Base-by-base conservation (phyloP, 1,140 invertebrate species). In the Marisa cornuarietis region DNA sequence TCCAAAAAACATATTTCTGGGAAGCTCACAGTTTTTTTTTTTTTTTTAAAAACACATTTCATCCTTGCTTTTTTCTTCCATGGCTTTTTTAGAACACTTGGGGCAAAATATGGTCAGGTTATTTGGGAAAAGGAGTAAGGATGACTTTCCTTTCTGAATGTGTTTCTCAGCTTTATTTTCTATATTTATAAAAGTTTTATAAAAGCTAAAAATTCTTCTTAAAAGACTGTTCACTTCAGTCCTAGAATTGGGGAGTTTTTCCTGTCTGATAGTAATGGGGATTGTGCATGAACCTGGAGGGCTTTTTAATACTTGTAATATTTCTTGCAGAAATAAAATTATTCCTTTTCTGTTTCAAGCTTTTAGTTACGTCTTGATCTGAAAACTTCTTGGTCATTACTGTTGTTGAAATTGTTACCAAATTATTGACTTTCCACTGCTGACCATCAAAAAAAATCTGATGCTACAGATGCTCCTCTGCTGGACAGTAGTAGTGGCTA, bases 401-500 rank as follows among this genome's bases (percentile, higher is more conserved):
- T 52, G 31, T 10, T 54, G 54, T 14, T 69, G 49, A 8, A 11
- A 68, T 20, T 68, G 20, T 69, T 8, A 69, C 49, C 9, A 71
- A 14, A 58, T 7, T 69, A 20, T 54, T 71, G 16, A 61, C 13
- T 51, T 62, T 79, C 26, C 52, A 11, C 71, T 61, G 13, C 10
- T 78, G 54, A 58, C 16, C 1, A 58, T 14, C 4, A 14, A 1
- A 54, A 58, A 14, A 18, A 14, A 58, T 58, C 16, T 58, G 0
- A 58, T n/a, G 18, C 71, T 78, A 3, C 63, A 81, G 80, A 81
- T 74, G 80, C 72, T 14, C 80, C 80, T 16, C 65, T 81, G 68
- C 65, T 81, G 71, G 80, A 81, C 49, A 81, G 78, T 63, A 73
- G 63, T 61, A 76, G 80, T 16, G 75, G 73, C n/a, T 78, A 26